phyloP scores from a whole-genome alignment of 2,113 vertebrate species.

The Irena cyanogastra region DNA sequence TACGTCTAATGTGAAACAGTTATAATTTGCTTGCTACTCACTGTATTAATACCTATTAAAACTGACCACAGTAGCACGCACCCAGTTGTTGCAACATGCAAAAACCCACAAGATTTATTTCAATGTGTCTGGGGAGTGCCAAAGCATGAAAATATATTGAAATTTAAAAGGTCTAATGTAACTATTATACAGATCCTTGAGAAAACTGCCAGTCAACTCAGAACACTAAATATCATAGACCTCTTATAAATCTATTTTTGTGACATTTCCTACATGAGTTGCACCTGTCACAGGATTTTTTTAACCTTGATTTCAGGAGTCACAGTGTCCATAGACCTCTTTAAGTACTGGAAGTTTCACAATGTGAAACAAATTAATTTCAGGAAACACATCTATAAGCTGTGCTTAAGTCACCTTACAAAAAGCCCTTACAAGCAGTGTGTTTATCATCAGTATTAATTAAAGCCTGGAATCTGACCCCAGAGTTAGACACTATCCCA shows the following conservation, averaged over 20 bases:
- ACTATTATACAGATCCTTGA: background rate
- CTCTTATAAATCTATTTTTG: background rate
- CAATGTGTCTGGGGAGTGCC: background rate
- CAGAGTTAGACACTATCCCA: background rate
- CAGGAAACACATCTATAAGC: background rate
- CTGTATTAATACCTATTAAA: conserved; percentile 57
- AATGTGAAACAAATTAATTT: background rate
- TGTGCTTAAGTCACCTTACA: background rate
- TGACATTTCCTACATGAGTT: background rate
- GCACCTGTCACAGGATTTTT: background rate
- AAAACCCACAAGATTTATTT: conserved; percentile 26
- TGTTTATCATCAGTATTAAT: background rate
- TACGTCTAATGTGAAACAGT: conserved; percentile 49
- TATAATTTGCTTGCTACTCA: conserved; percentile 49
- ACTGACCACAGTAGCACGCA: background rate
- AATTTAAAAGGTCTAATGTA: background rate
- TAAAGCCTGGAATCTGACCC: background rate
- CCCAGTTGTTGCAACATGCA: background rate
- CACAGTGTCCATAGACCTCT: background rate
- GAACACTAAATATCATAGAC: background rate
- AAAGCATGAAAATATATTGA: background rate
- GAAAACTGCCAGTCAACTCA: background rate
- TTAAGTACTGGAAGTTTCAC: background rate
- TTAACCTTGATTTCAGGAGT: background rate
- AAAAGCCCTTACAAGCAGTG: background rate